Evolutionary conservation across 2,113 vertebrate genomes (phyloP), one percentile per base, ranked within the genome.

Genomic region (Microtus ochrogaster): DNA sequence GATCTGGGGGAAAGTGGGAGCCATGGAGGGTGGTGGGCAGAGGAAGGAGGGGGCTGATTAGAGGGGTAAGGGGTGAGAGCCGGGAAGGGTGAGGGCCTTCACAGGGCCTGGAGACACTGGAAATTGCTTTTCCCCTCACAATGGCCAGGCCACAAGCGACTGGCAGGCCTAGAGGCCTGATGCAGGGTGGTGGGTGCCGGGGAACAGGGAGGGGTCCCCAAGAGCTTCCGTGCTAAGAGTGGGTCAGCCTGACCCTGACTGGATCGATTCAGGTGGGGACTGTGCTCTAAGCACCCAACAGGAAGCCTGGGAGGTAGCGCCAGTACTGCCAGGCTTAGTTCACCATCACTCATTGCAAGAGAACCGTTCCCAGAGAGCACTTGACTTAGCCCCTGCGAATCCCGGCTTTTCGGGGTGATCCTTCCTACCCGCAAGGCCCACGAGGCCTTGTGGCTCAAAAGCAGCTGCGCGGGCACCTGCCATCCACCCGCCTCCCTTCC

Each of bases 1-100:
- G 19, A 26, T 8, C 52, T 49, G 2, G 9, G 9, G 12, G 22
- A 7, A 7, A 33, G 17, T 17, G 2, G 1, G 9, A 39, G 36
- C 3, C 39, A 7, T 12, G 24, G 36, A 11, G 11, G 10, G 21
- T 7, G 3, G 39, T 41, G 36, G 41, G 36, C 22, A 49, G n/a
- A 47, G 39, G 19, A 4, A 14, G 33, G 30, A 4, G 1, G 1
- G 21, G 39, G n/a, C 13, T 33, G 82, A 22, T 44, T 33, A 58
- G 81, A 9, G 39, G 21, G 22, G 36, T 58, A 58, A 1, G 6
- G 41, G 26, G 58, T 52, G 84, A 65, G 70, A 5, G 19, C 58
- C 19, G 6, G 58, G 58, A 58, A 58, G 49, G 52, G 36, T 58
- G 13, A 13, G 21, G 81, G 52, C 0, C n/a, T 12, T 26, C 21